Conservation (phyloP, 1,140 invertebrate species). For the Parapsyche elsis region DNA sequence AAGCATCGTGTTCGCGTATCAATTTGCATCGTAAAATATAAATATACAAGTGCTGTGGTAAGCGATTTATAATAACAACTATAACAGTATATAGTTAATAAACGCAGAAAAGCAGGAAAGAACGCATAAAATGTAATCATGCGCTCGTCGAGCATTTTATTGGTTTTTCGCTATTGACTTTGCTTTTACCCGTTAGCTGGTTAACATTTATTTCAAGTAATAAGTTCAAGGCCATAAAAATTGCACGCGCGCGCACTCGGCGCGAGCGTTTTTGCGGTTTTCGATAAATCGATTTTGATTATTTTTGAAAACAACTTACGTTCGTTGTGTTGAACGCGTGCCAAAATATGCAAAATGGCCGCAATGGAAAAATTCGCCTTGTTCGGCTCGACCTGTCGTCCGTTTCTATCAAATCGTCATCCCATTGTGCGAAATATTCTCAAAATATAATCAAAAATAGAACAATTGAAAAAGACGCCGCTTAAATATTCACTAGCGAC, state of each 20-base stretch:
- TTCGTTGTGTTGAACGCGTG: conserved; percentile 23
- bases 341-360: conserved; percentile 40
- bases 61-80: background rate
- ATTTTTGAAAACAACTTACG: conserved; percentile 32
- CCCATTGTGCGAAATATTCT: background rate
- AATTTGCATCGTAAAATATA: background rate
- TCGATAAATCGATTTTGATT: conserved; percentile 3
- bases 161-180: background rate
- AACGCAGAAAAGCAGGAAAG: background rate
- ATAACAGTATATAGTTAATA: no score
- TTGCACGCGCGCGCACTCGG: background rate
- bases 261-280: background rate
- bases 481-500: conserved; percentile 1
- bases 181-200: background rate
- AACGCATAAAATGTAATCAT: conserved; percentile 14
- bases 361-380: conserved; percentile 29
- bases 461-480: background rate
- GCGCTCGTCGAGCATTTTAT: background rate
- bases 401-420: background rate
- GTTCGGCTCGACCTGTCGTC: background rate
- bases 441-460: background rate
- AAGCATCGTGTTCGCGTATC: background rate
- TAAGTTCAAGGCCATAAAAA: conserved; percentile 18
- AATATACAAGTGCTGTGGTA: background rate
- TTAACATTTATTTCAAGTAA: conserved; percentile 10